These are phyloP conservation scores for Branchinecta sandiegonensis DNA, from an alignment of 2,888 invertebrate species.

Conservation along the genomic window DNA sequence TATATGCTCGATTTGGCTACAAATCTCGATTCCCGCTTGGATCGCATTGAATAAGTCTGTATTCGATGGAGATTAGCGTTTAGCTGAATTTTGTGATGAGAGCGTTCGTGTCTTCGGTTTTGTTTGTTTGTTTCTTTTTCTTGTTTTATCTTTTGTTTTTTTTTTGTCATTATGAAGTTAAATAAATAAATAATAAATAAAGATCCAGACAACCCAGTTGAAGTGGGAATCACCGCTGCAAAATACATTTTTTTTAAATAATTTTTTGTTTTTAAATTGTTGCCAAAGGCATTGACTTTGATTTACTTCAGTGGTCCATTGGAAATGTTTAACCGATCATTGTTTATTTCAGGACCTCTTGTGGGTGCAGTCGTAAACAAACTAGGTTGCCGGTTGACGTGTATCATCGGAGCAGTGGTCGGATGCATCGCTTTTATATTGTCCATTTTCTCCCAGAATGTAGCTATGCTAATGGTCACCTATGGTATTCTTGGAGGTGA, in stretches of 20 bases:
- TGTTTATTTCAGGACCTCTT: constrained; percentile 54
- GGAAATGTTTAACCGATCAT: constrained; percentile 21
- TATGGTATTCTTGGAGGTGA: constrained; percentile 86
- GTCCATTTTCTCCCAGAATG: constrained; percentile 69
- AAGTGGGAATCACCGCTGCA: too few relatives aligned
- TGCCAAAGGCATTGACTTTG: constrained; percentile 2
- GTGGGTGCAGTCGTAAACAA: constrained; percentile 92
- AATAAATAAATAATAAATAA: too few relatives aligned
- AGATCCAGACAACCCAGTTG: too few relatives aligned
- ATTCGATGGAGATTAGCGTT: too few relatives aligned
- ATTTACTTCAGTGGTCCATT: not conserved
- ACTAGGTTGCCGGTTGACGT: constrained; percentile 84
- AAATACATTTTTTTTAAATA: not conserved
- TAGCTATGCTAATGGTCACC: constrained; percentile 76
- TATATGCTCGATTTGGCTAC: too few relatives aligned
- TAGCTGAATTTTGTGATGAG: too few relatives aligned
- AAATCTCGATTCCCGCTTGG: too few relatives aligned
- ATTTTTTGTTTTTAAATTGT: constrained; percentile 1
- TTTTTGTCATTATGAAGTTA: too few relatives aligned
- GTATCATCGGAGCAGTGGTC: constrained; percentile 76
- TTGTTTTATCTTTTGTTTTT: too few relatives aligned
- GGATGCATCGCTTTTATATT: constrained; percentile 70
- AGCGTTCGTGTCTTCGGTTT: too few relatives aligned
- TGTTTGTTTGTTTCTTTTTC: too few relatives aligned
- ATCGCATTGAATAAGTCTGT: too few relatives aligned